A percentile compares a stretch with the other conserved stretches of the same genome.
phyloP scores from a whole-genome alignment of 2,113 vertebrate species.

The Dicerorhinus sumatrensis region DNA sequence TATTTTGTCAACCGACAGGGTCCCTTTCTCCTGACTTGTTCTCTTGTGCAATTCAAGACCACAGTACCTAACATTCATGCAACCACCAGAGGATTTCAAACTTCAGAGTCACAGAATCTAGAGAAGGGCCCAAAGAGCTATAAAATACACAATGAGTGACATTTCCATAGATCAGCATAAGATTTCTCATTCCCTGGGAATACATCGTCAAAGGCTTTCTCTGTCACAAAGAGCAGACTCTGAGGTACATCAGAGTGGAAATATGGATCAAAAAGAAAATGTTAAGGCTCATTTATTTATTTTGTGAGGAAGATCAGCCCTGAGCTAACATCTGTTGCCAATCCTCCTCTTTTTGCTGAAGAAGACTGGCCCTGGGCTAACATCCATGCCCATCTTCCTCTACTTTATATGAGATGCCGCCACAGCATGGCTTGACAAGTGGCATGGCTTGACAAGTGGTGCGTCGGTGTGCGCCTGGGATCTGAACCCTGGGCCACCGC shows the following conservation, averaged over 20 bases:
- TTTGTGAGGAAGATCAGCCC: too few relatives aligned
- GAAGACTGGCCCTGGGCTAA: too few relatives aligned
- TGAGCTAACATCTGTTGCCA: too few relatives aligned
- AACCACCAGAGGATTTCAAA: not conserved
- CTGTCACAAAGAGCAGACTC: slow-evolving; percentile 47
- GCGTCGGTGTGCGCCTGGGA: too few relatives aligned
- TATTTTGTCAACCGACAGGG: slow-evolving; percentile 8
- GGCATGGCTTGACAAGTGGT: too few relatives aligned
- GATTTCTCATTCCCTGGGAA: slow-evolving; percentile 19
- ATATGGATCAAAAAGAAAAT: slow-evolving; percentile 2
- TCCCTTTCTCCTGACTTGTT: not conserved
- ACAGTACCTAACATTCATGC: not conserved
- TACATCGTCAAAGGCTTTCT: slow-evolving; percentile 53
- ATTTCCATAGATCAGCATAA: not conserved
- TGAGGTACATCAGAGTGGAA: not conserved
- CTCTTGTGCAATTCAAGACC: slow-evolving; percentile 31
- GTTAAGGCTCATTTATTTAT: slow-evolving; percentile 23
- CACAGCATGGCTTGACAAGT: too few relatives aligned
- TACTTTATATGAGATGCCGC: too few relatives aligned
- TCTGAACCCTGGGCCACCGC: too few relatives aligned
- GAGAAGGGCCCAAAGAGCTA: not conserved
- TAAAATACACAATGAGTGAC: not conserved
- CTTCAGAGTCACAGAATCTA: not conserved
- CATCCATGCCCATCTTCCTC: too few relatives aligned
- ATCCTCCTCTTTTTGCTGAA: too few relatives aligned